Conservation (phyloP, 2,888 invertebrate species). For the Hydrotaea cyrtoneurina region DNA sequence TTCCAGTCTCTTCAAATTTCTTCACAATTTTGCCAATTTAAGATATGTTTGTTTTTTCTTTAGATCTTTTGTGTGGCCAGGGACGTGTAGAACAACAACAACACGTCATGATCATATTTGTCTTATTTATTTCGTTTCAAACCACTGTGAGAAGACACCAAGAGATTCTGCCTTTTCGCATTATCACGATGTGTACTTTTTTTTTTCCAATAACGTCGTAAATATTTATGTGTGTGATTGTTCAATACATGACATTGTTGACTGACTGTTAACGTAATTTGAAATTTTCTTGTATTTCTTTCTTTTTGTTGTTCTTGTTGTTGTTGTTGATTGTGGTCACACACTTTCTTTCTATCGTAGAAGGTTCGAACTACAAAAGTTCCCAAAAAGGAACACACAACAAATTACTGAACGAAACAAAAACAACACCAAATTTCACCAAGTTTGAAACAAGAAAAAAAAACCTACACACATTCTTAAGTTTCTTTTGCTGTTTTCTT, state of each 20-base stretch:
- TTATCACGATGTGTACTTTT: too few relatives aligned
- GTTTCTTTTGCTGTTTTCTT: background rate
- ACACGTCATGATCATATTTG: too few relatives aligned
- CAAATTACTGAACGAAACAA: background rate
- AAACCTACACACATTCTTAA: background rate
- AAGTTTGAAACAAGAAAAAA: background rate
- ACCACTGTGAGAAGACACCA: too few relatives aligned
- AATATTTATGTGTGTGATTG: background rate
- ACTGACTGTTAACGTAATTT: constrained; percentile 13
- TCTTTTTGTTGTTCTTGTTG: background rate
- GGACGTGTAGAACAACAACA: too few relatives aligned
- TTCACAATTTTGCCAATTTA: too few relatives aligned
- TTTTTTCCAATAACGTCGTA: background rate
- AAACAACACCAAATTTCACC: constrained; percentile 23
- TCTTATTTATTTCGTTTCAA: too few relatives aligned
- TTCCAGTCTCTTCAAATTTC: too few relatives aligned
- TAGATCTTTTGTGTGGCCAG: too few relatives aligned
- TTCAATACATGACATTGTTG: constrained; percentile 5
- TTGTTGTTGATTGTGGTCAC: background rate
- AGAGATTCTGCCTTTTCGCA: too few relatives aligned
- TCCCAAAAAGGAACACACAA: background rate
- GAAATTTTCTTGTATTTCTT: background rate
- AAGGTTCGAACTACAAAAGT: background rate
- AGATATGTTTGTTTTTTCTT: too few relatives aligned
- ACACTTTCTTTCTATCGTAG: constrained; percentile 10